These are phyloP conservation scores for Dipus sagitta DNA, from an alignment of 2,797 vertebrate genomes.

Conservation along the genomic window DNA sequence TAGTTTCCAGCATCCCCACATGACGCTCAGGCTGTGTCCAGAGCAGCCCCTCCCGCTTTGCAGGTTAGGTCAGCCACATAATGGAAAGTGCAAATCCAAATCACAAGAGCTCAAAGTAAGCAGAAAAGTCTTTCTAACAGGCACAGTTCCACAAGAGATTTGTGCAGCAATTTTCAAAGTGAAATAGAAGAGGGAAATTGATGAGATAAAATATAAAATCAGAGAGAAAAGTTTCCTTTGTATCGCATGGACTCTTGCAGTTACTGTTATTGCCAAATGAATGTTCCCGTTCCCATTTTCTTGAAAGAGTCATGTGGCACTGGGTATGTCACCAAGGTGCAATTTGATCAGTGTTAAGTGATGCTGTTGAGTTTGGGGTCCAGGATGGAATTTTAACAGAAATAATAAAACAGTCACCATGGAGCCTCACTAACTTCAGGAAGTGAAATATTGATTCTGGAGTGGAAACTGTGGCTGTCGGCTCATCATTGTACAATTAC, in stretches of 20 bases:
- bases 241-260: neutral
- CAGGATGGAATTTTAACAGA: conserved; percentile 67
- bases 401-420: conserved; percentile 47
- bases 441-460: conserved; percentile 57
- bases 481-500: conserved; percentile 37
- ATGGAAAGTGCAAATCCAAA: conserved; percentile 48
- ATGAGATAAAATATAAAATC: conserved; percentile 73
- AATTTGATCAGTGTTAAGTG: conserved; percentile 63
- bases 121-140: conserved; percentile 55
- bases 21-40: neutral
- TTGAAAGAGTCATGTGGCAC: conserved; percentile 46
- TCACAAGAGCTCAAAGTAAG: conserved; percentile 26
- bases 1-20: neutral
- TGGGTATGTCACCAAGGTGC: conserved; percentile 63
- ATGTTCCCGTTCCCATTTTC: conserved; percentile 72
- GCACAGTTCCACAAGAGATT: conserved; percentile 54
- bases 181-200: conserved; percentile 71
- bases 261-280: conserved; percentile 70
- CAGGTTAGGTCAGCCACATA: neutral
- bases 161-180: conserved; percentile 67
- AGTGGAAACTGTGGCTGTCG: conserved; percentile 6
- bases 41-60: neutral
- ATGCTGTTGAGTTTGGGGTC: conserved; percentile 43
- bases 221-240: conserved; percentile 54
- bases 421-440: conserved; percentile 27